These are phyloP conservation scores for Gracilinanus agilis DNA, from an alignment of 2,113 vertebrate genomes.

Conservation along the genomic window DNA sequence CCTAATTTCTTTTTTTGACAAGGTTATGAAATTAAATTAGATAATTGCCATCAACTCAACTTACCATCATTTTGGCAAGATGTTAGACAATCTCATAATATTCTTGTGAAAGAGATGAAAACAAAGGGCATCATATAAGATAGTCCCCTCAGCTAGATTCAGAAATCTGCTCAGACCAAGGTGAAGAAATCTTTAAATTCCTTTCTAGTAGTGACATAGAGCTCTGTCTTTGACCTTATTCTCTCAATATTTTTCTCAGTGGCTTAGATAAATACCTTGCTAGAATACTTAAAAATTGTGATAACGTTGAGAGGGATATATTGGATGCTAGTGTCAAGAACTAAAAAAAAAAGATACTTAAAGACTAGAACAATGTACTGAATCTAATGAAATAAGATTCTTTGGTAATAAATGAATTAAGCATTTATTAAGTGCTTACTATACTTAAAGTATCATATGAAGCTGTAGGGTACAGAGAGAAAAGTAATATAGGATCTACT, in stretches of 20 bases:
- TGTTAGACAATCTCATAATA: not conserved
- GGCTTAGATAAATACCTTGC: not conserved
- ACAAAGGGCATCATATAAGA: not conserved
- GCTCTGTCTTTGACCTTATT: not conserved
- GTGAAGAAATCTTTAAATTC: not conserved
- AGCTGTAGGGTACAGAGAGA: not conserved
- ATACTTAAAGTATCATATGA: not conserved
- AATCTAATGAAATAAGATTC: not conserved
- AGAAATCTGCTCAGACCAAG: not conserved
- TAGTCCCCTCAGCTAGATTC: not conserved
- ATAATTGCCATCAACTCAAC: not conserved
- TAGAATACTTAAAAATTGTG: not conserved
- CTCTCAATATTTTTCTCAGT: not conserved
- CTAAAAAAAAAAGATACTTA: not conserved
- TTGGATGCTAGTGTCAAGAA: not conserved
- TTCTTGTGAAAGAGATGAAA: not conserved
- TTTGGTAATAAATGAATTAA: not conserved
- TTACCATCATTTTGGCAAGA: not conserved
- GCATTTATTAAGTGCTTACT: not conserved
- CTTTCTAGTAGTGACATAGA: not conserved
- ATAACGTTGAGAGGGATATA: not conserved
- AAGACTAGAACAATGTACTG: not conserved
- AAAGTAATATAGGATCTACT: not conserved
- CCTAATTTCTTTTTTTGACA: slow-evolving; percentile 1
- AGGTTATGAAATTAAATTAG: not conserved